phyloP scores from a whole-genome alignment of 2,888 invertebrate species.

The Himalopsyche tibetana region DNA sequence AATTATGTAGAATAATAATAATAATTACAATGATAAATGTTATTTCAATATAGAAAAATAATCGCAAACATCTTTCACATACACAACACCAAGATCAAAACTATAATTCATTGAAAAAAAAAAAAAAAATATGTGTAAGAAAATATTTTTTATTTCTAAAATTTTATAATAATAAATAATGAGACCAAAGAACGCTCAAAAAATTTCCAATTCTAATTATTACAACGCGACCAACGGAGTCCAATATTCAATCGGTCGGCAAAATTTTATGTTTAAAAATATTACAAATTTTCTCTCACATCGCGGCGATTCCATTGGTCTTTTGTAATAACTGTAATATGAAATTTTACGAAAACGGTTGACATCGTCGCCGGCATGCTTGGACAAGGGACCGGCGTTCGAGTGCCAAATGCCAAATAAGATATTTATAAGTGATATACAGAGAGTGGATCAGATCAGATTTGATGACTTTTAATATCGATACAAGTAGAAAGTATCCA shows the following conservation, averaged over 20 bases:
- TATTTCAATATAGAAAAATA: conserved; percentile 63
- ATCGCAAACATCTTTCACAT: conserved; percentile 62
- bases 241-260: too few species aligned
- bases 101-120: conserved; percentile 44
- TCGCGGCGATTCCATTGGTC: not conserved
- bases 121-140: conserved; percentile 39
- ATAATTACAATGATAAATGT: conserved; percentile 57
- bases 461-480: not conserved
- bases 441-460: not conserved
- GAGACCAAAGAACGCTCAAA: conserved; percentile 34
- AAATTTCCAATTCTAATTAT: too few species aligned
- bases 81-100: conserved; percentile 61
- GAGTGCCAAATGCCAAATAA: conserved; percentile 36
- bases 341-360: not conserved
- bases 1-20: conserved; percentile 53
- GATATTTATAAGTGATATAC: conserved; percentile 9
- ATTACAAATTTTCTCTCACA: too few species aligned
- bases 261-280: too few species aligned
- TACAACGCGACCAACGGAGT: too few species aligned
- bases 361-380: not conserved
- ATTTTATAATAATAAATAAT: conserved; percentile 32
- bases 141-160: conserved; percentile 42
- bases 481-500: not conserved
- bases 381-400: not conserved
- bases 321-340: not conserved